Percentiles rank a stretch among this genome's conserved stretches.
Evolutionary conservation across 2,888 invertebrate species (phyloP).

Genomic region (Phyllotreta striolata): DNA sequence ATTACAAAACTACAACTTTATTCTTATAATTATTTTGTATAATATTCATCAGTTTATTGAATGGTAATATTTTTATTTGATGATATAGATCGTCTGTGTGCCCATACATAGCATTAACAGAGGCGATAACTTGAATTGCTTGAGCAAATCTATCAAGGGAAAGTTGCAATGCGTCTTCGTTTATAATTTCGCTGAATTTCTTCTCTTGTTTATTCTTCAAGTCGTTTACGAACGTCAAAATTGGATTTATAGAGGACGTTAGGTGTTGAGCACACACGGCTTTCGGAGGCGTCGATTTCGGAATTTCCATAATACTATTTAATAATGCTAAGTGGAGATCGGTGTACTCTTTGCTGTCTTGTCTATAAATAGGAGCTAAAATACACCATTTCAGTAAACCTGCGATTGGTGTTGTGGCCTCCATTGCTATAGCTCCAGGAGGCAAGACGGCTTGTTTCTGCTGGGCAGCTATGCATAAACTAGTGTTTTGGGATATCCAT

Average conservation of each 20-base stretch:
- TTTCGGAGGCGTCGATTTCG: conserved; percentile 64
- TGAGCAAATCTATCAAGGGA: conserved; percentile 83
- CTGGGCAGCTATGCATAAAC: conserved; percentile 74
- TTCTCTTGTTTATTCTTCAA: conserved; percentile 45
- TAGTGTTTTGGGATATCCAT: conserved; percentile 73
- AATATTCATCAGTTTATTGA: conserved; percentile 70
- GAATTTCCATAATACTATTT: conserved; percentile 69
- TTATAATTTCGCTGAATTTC: conserved; percentile 41
- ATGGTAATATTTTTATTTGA: conserved; percentile 69
- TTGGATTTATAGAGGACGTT: conserved; percentile 49
- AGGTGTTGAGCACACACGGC: conserved; percentile 73
- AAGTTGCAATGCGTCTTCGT: conserved; percentile 62
- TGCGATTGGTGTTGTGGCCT: conserved; percentile 80
- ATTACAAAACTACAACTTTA: conserved; percentile 39
- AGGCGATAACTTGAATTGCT: conserved; percentile 81
- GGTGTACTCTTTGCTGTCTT: conserved; percentile 65
- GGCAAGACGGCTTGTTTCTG: conserved; percentile 73
- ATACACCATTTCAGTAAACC: conserved; percentile 83
- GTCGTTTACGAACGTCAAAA: conserved; percentile 46
- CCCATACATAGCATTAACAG: conserved; percentile 81
- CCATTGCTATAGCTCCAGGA: conserved; percentile 83
- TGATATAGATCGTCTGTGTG: conserved; percentile 75
- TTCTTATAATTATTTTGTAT: conserved; percentile 68
- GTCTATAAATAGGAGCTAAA: conserved; percentile 69
- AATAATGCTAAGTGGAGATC: conserved; percentile 73